A percentile compares a stretch with the other conserved stretches of the same genome.
Conservation (phyloP, 2,888 invertebrate genomes). For the Psylliodes chrysocephalus region DNA sequence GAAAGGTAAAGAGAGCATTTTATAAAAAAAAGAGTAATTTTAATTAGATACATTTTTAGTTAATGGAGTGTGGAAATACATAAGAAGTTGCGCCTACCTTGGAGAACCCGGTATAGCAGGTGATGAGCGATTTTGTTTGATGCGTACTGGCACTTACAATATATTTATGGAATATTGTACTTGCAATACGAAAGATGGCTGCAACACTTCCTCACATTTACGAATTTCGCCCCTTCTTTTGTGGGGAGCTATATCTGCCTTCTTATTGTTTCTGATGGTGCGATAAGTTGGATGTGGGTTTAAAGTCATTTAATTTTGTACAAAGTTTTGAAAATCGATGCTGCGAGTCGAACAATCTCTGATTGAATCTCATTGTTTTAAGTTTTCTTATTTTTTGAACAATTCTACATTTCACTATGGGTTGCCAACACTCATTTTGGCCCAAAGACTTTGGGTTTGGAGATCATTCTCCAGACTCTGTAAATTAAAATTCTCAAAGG, state of each 20-base stretch:
- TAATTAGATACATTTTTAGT: too few species aligned
- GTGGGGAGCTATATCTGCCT: constrained; percentile 24
- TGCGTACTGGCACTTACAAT: constrained; percentile 91
- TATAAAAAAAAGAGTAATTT: neutral
- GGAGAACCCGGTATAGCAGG: constrained; percentile 91
- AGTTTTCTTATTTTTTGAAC: too few species aligned
- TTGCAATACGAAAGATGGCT: constrained; percentile 92
- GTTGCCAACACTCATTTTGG: too few species aligned
- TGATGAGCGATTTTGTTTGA: constrained; percentile 89
- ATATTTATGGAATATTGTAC: constrained; percentile 95
- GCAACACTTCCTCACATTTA: constrained; percentile 69
- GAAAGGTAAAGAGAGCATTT: constrained; percentile 73
- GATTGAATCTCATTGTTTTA: too few species aligned
- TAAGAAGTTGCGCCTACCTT: constrained; percentile 87
- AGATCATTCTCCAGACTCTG: too few species aligned
- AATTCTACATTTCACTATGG: too few species aligned
- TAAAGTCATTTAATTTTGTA: too few species aligned
- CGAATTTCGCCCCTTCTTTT: constrained; percentile 39
- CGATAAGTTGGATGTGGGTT: constrained; percentile 16
- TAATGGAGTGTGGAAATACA: constrained; percentile 88
- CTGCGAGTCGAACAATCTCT: too few species aligned
- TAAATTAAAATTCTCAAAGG: too few species aligned
- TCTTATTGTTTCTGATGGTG: constrained; percentile 28
- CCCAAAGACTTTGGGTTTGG: too few species aligned
- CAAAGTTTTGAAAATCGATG: neutral